phyloP scores from a whole-genome alignment of 2,113 vertebrate species.

The Percopsis transmontana region DNA sequence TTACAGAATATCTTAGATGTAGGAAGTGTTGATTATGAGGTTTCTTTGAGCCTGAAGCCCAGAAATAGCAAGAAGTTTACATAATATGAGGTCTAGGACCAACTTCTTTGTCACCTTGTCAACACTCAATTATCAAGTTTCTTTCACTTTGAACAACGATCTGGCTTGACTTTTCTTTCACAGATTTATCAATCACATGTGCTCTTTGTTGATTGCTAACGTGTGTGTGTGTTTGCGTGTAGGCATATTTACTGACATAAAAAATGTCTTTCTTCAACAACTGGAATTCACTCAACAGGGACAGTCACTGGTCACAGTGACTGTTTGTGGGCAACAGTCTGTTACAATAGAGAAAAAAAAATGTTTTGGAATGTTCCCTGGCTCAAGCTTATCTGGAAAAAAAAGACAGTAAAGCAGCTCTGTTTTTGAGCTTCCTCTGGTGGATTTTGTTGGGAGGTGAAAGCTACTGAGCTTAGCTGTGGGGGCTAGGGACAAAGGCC shows the following conservation, averaged over 20 bases:
- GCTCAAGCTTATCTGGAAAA: constrained; percentile 21
- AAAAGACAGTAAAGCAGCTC: constrained; percentile 41
- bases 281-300: too few relatives aligned
- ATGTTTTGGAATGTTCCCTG: constrained; percentile 8
- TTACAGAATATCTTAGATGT: neutral
- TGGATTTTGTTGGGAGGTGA: constrained; percentile 61
- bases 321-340: too few relatives aligned
- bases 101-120: constrained; percentile 37
- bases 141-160: constrained; percentile 46
- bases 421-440: constrained; percentile 49
- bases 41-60: neutral
- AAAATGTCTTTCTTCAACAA: too few relatives aligned
- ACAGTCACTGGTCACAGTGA: too few relatives aligned
- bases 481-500: constrained; percentile 70
- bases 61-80: neutral
- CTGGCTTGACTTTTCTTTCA: constrained; percentile 16
- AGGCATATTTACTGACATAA: too few relatives aligned
- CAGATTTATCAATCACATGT: too few relatives aligned
- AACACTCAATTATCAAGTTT: constrained; percentile 35
- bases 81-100: constrained; percentile 20
- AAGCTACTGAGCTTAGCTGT: constrained; percentile 60
- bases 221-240: constrained; percentile 2
- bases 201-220: neutral
- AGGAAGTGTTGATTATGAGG: neutral
- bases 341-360: too few relatives aligned